Conservation (phyloP, 2,113 vertebrate genomes). For the Parus major region DNA sequence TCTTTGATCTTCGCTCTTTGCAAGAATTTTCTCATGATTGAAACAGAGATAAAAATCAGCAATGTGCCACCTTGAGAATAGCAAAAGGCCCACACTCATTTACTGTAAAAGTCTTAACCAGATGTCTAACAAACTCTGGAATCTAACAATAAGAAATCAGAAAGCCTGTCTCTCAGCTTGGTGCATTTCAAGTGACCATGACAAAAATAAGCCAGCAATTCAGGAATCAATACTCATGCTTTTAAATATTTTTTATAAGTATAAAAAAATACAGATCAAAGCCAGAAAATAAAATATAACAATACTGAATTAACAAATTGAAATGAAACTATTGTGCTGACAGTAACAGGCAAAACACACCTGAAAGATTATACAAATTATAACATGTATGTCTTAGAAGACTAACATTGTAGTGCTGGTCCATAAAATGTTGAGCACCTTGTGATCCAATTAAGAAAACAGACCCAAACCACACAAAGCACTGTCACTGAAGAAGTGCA, state of each 20-base stretch:
- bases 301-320: not conserved
- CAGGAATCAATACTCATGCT: not conserved
- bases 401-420: not conserved
- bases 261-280: not conserved
- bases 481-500: not conserved
- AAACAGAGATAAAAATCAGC: not conserved
- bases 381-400: not conserved
- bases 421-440: not conserved
- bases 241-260: not conserved
- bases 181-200: not conserved
- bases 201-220: not conserved
- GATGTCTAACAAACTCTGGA: not conserved
- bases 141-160: not conserved
- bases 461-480: not conserved
- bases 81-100: not conserved
- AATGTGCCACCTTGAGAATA: not conserved
- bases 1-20: not conserved
- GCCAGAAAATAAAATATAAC: not conserved
- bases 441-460: not conserved
- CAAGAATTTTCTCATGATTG: not conserved
- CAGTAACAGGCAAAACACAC: not conserved
- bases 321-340: not conserved
- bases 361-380: not conserved
- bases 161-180: not conserved
- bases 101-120: not conserved